Conservation (phyloP, 2,797 vertebrate species). For the Sorex maritimensis region DNA sequence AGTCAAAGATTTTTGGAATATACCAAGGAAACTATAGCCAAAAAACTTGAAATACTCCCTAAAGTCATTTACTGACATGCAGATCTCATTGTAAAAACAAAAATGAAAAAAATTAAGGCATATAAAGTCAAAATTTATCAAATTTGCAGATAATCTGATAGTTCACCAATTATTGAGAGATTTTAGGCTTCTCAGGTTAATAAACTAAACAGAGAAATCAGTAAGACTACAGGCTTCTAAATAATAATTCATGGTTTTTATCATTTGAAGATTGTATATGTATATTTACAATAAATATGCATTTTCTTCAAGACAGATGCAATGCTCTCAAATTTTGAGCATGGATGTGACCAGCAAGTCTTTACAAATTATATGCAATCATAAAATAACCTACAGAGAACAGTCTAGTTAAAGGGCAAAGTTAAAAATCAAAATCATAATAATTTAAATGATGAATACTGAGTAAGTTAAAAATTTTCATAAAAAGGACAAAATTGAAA, state of each 20-base stretch:
- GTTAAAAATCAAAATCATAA: background rate
- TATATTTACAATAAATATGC: background rate
- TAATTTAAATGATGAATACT: background rate
- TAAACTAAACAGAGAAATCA: background rate
- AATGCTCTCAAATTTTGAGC: background rate
- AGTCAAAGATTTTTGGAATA: background rate
- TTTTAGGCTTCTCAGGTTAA: background rate
- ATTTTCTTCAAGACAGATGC: background rate
- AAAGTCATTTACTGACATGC: too few species aligned
- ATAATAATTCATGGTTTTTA: background rate
- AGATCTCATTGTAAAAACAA: too few species aligned
- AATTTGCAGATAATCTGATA: background rate
- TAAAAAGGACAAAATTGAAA: background rate
- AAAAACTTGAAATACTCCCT: background rate
- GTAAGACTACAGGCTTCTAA: background rate
- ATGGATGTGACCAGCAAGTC: background rate
- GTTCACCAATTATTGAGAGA: background rate
- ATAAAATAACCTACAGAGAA: background rate
- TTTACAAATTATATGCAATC: background rate
- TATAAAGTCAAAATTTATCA: background rate
- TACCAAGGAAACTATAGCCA: background rate
- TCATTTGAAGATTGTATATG: background rate
- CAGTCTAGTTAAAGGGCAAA: background rate
- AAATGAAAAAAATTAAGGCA: background rate
- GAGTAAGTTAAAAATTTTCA: background rate